Conservation (phyloP, 2,797 vertebrate genomes). For the Bradypodion pumilum region DNA sequence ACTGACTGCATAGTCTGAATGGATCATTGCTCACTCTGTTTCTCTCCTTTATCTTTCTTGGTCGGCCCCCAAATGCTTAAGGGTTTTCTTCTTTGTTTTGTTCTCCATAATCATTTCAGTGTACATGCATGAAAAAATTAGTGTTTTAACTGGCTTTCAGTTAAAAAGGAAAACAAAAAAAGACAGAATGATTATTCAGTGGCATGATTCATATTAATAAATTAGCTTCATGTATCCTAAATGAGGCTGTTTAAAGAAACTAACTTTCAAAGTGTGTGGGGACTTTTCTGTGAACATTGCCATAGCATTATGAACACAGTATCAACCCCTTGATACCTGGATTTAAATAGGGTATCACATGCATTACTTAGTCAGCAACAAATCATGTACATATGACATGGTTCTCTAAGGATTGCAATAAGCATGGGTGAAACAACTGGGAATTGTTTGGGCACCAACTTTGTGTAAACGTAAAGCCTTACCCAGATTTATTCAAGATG, state of each 20-base stretch:
- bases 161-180: background rate
- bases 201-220: background rate
- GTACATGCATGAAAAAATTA: background rate
- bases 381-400: background rate
- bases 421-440: background rate
- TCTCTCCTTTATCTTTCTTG: background rate
- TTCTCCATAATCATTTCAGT: background rate
- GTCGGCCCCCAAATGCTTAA: background rate
- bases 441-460: background rate
- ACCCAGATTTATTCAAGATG: too few species aligned
- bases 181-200: background rate
- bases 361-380: too few species aligned
- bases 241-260: background rate
- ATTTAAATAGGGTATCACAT: background rate
- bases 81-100: slow-evolving; percentile 1
- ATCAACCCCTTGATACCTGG: background rate
- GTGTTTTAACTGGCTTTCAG: background rate
- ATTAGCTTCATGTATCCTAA: background rate
- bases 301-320: too few species aligned
- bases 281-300: background rate
- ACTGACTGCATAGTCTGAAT: background rate
- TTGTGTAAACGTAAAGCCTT: background rate
- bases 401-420: background rate
- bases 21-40: background rate
- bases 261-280: background rate